phyloP scores from a whole-genome alignment of 2,888 invertebrate genomes.

The Stramonita haemastoma region DNA sequence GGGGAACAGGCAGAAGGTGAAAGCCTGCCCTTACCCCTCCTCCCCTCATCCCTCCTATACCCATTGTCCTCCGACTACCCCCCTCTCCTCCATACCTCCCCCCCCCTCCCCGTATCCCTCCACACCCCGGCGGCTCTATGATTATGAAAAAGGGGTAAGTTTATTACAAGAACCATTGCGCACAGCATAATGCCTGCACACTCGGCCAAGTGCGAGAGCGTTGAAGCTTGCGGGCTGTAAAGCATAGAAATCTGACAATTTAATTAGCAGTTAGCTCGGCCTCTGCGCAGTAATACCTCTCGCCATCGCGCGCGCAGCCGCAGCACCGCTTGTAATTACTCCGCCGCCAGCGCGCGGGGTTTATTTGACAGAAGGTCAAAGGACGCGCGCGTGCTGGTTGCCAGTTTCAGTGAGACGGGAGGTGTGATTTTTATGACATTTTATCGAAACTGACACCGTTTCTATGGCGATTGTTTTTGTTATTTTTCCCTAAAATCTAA shows the following conservation, averaged over 20 bases:
- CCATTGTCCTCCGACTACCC: background rate
- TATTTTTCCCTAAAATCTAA: background rate
- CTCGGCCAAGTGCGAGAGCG: slow-evolving; percentile 25
- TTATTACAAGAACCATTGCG: slow-evolving; percentile 42
- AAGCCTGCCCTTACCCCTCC: background rate
- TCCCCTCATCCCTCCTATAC: background rate
- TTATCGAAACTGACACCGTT: slow-evolving; percentile 18
- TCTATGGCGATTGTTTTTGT: slow-evolving; percentile 30
- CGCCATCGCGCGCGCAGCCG: slow-evolving; percentile 34
- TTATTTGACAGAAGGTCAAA: slow-evolving; percentile 42
- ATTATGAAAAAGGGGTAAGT: slow-evolving; percentile 39
- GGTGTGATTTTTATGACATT: slow-evolving; percentile 36
- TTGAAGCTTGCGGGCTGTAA: slow-evolving; percentile 37
- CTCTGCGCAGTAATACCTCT: slow-evolving; percentile 41
- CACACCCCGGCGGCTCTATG: background rate
- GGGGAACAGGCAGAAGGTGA: too few species aligned
- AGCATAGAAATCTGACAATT: slow-evolving; percentile 45
- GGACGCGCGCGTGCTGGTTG: slow-evolving; percentile 34
- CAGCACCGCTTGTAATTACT: slow-evolving; percentile 43
- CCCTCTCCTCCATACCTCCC: background rate
- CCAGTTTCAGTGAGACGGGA: slow-evolving; percentile 22
- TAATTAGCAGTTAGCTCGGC: slow-evolving; percentile 44
- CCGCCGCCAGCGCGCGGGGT: slow-evolving; percentile 37
- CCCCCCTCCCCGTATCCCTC: background rate
- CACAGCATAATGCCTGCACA: slow-evolving; percentile 28